Conservation (phyloP, 2,888 invertebrate genomes). For the Tortricodes alternella region DNA sequence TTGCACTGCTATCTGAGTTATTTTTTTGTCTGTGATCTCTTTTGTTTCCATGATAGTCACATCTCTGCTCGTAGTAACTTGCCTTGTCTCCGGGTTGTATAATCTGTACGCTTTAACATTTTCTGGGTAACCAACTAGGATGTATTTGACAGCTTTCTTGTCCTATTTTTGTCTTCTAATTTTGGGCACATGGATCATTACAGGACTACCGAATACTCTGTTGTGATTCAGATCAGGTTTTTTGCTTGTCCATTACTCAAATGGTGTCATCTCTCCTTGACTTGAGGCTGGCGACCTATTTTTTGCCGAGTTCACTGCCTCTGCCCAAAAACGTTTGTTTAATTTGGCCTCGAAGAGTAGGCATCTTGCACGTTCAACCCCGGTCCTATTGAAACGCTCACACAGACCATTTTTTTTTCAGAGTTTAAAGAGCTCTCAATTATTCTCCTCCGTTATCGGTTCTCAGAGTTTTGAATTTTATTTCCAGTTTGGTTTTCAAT, state of each 20-base stretch:
- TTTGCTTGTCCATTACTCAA: conserved; percentile 33
- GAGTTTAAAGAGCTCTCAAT: not conserved
- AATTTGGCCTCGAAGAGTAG: conserved; percentile 22
- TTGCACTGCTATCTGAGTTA: not conserved
- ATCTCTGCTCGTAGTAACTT: conserved; percentile 32
- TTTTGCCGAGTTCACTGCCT: conserved; percentile 14
- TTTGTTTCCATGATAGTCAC: conserved; percentile 29
- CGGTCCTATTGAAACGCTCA: conserved; percentile 16
- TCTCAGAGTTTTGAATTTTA: conserved; percentile 39
- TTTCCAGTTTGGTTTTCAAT: conserved; percentile 40
- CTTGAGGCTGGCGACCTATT: not conserved
- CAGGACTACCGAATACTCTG: conserved; percentile 31
- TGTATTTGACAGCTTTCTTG: conserved; percentile 31
- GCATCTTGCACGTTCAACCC: conserved; percentile 24
- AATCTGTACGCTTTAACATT: conserved; percentile 38
- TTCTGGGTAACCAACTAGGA: conserved; percentile 36
- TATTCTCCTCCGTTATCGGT: conserved; percentile 15
- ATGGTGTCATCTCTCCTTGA: conserved; percentile 27
- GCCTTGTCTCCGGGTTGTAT: conserved; percentile 27
- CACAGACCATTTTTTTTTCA: conserved; percentile 22
- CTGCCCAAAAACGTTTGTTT: conserved; percentile 22
- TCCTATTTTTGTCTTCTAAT: conserved; percentile 35
- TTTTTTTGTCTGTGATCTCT: not conserved
- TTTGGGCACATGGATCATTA: conserved; percentile 37
- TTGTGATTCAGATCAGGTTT: conserved; percentile 25